These are phyloP conservation scores for Sphaerolaimus hirsutus DNA, from an alignment of 2,888 invertebrate species.

Conservation along the genomic window DNA sequence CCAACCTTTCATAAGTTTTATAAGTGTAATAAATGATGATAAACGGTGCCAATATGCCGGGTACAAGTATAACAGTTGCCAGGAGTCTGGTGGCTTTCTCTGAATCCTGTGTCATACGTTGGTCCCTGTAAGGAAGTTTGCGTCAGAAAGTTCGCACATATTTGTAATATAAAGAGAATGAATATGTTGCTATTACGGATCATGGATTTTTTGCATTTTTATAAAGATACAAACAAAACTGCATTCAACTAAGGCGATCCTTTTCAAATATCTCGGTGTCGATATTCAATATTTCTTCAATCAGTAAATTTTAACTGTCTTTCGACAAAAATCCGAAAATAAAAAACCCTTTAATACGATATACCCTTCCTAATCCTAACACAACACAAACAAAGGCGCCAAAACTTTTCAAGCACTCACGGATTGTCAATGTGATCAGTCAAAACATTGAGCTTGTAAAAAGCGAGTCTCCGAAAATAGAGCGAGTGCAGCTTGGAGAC, in stretches of 20 bases:
- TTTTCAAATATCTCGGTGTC: no score
- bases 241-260: no score
- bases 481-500: slow-evolving; percentile 29
- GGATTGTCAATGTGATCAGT: slow-evolving; percentile 32
- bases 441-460: slow-evolving; percentile 31
- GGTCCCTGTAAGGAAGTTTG: slow-evolving; percentile 30
- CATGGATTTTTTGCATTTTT: no score
- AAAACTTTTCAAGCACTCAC: slow-evolving; percentile 23
- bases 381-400: no score
- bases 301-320: no score
- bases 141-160: no score
- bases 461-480: slow-evolving; percentile 33
- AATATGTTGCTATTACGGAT: no score
- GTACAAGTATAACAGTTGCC: slow-evolving; percentile 28
- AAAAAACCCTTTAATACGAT: no score
- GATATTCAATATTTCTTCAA: no score
- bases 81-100: slow-evolving; percentile 30
- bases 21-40: slow-evolving; percentile 36
- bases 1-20: slow-evolving; percentile 29
- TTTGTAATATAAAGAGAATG: not conserved
- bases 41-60: slow-evolving; percentile 30
- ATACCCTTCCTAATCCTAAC: no score
- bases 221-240: no score
- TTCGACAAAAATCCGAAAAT: no score
- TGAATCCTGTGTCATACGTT: slow-evolving; percentile 36